phyloP scores from a whole-genome alignment of 92 coral and sea anemone genomes.

The Paragorgia papillata region DNA sequence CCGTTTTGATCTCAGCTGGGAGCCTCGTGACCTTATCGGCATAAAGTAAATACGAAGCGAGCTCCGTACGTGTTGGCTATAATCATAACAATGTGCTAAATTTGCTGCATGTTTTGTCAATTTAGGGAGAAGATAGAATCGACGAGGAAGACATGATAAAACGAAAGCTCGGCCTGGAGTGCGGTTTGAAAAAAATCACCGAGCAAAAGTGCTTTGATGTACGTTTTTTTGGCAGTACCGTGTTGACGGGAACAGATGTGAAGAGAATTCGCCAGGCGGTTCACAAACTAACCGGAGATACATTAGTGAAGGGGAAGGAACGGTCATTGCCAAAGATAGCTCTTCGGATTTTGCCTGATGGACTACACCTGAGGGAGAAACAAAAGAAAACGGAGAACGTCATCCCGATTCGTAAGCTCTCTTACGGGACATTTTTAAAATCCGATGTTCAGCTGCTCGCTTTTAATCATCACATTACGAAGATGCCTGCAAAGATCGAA shows the following conservation, averaged over 20 bases:
- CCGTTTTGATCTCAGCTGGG: background rate
- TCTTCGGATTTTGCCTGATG: slow-evolving; percentile 70
- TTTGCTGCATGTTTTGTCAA: background rate
- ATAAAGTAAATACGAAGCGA: slow-evolving; percentile 14
- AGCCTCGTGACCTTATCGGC: slow-evolving; percentile 4
- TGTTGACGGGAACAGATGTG: slow-evolving; percentile 73
- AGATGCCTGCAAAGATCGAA: slow-evolving; percentile 75
- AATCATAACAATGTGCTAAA: slow-evolving; percentile 2
- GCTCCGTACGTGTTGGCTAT: background rate
- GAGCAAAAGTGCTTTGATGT: slow-evolving; percentile 72
- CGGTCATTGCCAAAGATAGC: slow-evolving; percentile 74
- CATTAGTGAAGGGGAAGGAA: slow-evolving; percentile 59
- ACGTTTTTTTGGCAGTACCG: slow-evolving; percentile 75
- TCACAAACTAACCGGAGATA: slow-evolving; percentile 59
- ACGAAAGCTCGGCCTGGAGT: slow-evolving; percentile 60
- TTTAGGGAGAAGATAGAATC: background rate
- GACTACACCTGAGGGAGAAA: slow-evolving; percentile 67
- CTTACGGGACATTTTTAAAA: slow-evolving; percentile 77
- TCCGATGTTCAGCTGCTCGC: slow-evolving; percentile 74
- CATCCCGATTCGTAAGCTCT: slow-evolving; percentile 73
- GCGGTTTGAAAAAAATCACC: slow-evolving; percentile 56
- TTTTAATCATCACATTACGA: slow-evolving; percentile 86
- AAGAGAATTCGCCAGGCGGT: slow-evolving; percentile 80
- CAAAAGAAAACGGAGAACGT: slow-evolving; percentile 48
- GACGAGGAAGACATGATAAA: slow-evolving; percentile 64